Conservation (phyloP, 2,888 invertebrate genomes). For the Mesorhabditis spiculigera region DNA sequence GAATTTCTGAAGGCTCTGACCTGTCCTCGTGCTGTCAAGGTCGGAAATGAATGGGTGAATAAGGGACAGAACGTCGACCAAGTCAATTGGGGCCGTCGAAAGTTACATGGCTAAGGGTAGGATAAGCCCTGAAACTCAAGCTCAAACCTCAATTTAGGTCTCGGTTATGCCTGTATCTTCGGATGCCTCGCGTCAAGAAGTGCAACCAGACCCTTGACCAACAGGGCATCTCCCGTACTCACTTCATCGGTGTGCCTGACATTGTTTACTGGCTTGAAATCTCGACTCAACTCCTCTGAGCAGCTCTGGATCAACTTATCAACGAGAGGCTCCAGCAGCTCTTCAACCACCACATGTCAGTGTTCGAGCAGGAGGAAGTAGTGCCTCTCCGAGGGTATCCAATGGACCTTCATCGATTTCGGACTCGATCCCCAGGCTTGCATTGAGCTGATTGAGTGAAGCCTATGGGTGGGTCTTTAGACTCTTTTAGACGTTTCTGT, state of each 20-base stretch:
- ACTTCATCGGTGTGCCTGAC: constrained; percentile 97
- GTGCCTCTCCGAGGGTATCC: constrained; percentile 78
- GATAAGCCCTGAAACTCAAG: no score
- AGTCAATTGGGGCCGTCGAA: constrained; percentile 57
- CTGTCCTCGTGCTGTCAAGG: constrained; percentile 64
- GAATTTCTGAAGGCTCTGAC: constrained; percentile 61
- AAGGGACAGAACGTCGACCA: constrained; percentile 64
- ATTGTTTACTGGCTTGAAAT: constrained; percentile 99
- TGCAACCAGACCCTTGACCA: constrained; percentile 61
- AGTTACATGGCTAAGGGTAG: constrained; percentile 61
- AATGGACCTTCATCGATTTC: constrained; percentile 95
- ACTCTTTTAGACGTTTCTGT: constrained; percentile 7
- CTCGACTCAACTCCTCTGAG: constrained; percentile 96
- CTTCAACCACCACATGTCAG: constrained; percentile 98
- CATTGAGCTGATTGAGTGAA: constrained; percentile 92
- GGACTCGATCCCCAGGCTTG: constrained; percentile 94
- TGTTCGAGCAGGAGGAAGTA: constrained; percentile 84
- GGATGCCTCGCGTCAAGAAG: constrained; percentile 63
- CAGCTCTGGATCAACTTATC: constrained; percentile 97
- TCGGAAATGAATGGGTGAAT: constrained; percentile 63
- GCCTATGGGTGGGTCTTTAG: constrained; percentile 61
- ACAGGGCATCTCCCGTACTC: constrained; percentile 86
- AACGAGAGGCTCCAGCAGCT: constrained; percentile 96
- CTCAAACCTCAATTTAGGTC: constrained; percentile 23
- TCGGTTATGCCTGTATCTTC: constrained; percentile 63